phyloP scores from a whole-genome alignment of 2,888 invertebrate genomes.

The Tridacna crocea region DNA sequence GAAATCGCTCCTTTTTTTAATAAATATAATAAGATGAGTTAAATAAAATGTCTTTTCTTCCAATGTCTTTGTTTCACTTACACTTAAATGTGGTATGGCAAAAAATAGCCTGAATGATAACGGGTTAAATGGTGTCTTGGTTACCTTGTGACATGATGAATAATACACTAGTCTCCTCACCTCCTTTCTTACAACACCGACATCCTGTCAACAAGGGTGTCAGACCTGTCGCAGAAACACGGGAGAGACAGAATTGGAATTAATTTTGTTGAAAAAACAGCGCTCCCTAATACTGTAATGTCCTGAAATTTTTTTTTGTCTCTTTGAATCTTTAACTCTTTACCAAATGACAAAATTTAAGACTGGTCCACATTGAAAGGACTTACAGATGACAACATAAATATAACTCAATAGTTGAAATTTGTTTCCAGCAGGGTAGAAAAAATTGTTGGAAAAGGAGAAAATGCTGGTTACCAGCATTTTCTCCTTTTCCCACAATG shows the following conservation, averaged over 20 bases:
- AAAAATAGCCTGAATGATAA: too few species aligned
- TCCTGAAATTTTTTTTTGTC: conserved; percentile 1
- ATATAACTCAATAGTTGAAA: too few species aligned
- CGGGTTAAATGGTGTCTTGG: neutral
- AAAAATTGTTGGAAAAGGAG: neutral
- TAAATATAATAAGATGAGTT: too few species aligned
- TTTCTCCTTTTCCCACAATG: neutral
- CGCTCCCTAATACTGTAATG: conserved; percentile 24
- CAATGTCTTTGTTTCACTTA: too few species aligned
- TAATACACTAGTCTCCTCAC: conserved; percentile 28
- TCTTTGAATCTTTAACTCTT: too few species aligned
- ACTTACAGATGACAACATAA: too few species aligned
- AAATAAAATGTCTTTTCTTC: too few species aligned
- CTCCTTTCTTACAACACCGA: conserved; percentile 18
- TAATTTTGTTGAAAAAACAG: conserved; percentile 36
- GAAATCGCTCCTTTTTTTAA: too few species aligned
- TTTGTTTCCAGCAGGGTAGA: too few species aligned
- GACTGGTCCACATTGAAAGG: too few species aligned
- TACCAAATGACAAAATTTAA: too few species aligned
- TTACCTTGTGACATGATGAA: conserved; percentile 18
- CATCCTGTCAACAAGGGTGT: conserved; percentile 25
- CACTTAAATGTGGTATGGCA: too few species aligned
- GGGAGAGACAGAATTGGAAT: conserved; percentile 25
- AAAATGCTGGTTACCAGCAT: conserved; percentile 1
- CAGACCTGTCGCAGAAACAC: conserved; percentile 13